Percentiles rank a stretch among this genome's conserved stretches.
phyloP scores from a whole-genome alignment of 2,797 vertebrate species.

The Melopsittacus undulatus region DNA sequence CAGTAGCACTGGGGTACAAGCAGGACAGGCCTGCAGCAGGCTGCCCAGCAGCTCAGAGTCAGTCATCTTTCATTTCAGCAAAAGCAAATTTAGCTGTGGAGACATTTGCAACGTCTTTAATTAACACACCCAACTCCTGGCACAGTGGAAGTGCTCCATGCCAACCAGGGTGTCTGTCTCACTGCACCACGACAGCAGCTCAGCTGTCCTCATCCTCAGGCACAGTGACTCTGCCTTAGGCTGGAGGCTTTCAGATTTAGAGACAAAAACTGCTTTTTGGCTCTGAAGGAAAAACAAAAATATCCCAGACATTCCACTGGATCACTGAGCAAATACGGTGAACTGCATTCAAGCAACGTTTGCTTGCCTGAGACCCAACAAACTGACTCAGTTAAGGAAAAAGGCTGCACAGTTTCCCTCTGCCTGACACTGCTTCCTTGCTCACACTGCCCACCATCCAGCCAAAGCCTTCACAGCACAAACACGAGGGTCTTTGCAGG shows the following conservation, averaged over 20 bases:
- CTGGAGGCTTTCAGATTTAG: not conserved
- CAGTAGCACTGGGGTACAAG: not conserved
- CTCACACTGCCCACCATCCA: not conserved
- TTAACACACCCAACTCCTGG: not conserved
- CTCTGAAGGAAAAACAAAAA: constrained; percentile 38
- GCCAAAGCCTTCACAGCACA: not conserved
- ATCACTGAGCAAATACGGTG: constrained; percentile 27
- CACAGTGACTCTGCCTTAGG: not conserved
- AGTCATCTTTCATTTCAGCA: not conserved
- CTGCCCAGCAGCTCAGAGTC: not conserved
- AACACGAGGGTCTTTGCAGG: constrained; percentile 31
- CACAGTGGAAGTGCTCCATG: rapidly evolving
- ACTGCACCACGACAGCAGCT: not conserved
- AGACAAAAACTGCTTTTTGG: constrained; percentile 7
- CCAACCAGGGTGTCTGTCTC: not conserved
- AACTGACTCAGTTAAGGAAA: constrained; percentile 8
- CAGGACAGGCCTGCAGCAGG: not conserved
- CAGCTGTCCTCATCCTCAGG: not conserved
- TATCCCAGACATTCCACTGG: constrained; percentile 57
- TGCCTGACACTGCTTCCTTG: not conserved
- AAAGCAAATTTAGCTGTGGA: not conserved
- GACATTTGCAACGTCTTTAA: constrained; percentile 2
- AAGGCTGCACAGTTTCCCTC: constrained; percentile 4
- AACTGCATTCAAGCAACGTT: not conserved
- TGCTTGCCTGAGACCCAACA: constrained; percentile 1